Percentiles rank a stretch among this genome's conserved stretches.
These are phyloP conservation scores for Cyprinella venusta DNA, from an alignment of 2,797 vertebrate genomes.

Conservation along the genomic window DNA sequence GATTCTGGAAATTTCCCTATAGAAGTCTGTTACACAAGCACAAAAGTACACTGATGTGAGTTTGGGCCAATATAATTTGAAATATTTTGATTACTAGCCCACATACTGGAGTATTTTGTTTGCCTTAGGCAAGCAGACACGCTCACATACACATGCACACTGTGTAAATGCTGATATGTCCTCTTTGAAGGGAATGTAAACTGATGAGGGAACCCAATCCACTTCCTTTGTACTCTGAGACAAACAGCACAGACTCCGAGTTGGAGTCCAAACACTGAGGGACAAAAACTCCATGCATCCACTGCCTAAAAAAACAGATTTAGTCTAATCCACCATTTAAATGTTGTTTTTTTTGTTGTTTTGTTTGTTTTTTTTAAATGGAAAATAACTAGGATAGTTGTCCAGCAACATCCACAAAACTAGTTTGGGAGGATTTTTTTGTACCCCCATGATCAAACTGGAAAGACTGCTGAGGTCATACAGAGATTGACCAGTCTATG, in stretches of 20 bases:
- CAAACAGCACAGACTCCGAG: slow-evolving; percentile 32
- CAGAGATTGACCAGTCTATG: neutral
- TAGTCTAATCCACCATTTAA: neutral
- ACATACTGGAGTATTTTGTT: neutral
- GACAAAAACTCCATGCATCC: slow-evolving; percentile 7
- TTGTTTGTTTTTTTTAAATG: neutral
- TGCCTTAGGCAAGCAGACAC: slow-evolving; percentile 13
- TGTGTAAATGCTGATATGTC: slow-evolving; percentile 36
- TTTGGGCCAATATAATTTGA: slow-evolving; percentile 18
- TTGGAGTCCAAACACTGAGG: slow-evolving; percentile 15
- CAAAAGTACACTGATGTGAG: neutral
- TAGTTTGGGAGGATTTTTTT: neutral
- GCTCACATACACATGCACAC: slow-evolving; percentile 15
- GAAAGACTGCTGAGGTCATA: slow-evolving; percentile 9
- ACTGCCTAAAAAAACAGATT: neutral
- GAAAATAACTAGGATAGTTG: neutral
- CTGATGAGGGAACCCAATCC: slow-evolving; percentile 55
- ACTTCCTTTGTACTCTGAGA: slow-evolving; percentile 45
- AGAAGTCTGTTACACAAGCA: neutral
- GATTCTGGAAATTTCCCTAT: neutral
- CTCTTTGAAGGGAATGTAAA: slow-evolving; percentile 47
- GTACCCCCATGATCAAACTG: neutral
- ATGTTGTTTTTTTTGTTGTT: no score
- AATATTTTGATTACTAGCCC: slow-evolving; percentile 16
- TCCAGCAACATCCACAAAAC: neutral